Percentiles rank a stretch among this genome's conserved stretches.
phyloP scores from a whole-genome alignment of 2,888 invertebrate species.

The Cryptocephalus primarius region DNA sequence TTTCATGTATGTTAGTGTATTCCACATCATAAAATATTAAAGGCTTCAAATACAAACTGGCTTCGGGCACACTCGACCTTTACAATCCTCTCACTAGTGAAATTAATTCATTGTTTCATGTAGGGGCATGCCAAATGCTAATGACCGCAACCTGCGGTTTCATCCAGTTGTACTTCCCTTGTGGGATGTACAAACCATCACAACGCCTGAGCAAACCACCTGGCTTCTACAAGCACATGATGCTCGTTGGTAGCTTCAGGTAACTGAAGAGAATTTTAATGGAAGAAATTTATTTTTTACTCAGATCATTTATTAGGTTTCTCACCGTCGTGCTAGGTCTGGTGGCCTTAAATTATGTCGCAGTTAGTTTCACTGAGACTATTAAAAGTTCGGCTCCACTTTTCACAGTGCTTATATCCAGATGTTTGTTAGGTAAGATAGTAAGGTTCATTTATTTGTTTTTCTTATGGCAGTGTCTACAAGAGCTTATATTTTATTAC shows the following conservation, averaged over 20 bases:
- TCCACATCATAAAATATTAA: too few species aligned
- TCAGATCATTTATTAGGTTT: constrained; percentile 40
- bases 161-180: constrained; percentile 61
- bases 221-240: constrained; percentile 62
- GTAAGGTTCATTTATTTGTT: not conserved
- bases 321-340: constrained; percentile 62
- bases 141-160: constrained; percentile 65
- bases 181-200: constrained; percentile 57
- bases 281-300: constrained; percentile 1
- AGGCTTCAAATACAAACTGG: too few species aligned
- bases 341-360: constrained; percentile 64
- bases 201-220: constrained; percentile 49
- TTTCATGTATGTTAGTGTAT: not conserved
- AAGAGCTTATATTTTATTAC: too few species aligned
- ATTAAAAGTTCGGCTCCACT: constrained; percentile 72
- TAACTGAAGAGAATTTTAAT: constrained; percentile 18
- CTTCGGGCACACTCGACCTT: too few species aligned
- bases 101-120: too few species aligned
- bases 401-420: constrained; percentile 65
- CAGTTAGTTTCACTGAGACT: constrained; percentile 72
- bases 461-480: too few species aligned
- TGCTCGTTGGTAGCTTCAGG: constrained; percentile 61
- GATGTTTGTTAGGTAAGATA: constrained; percentile 46
- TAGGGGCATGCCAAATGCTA: constrained; percentile 62
- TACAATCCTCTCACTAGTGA: too few species aligned